phyloP scores from a whole-genome alignment of 1,140 invertebrate species.

The Trypoxylus dichotomus region DNA sequence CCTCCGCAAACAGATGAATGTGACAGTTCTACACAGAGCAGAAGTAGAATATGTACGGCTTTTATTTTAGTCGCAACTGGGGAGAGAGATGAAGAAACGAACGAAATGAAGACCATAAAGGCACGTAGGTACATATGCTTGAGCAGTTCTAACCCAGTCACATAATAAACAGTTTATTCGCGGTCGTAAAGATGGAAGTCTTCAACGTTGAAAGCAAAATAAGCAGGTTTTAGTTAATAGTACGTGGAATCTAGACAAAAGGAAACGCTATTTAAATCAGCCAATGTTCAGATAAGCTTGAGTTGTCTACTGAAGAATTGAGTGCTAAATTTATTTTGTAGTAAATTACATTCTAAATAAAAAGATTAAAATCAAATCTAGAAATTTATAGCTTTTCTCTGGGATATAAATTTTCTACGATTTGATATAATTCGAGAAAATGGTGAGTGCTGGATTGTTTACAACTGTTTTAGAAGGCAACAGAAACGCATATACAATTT shows the following conservation, averaged over 20 bases:
- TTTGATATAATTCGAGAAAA: no score
- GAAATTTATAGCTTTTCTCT: no score
- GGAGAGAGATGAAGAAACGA: not conserved
- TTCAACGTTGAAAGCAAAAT: not conserved
- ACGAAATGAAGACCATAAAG: not conserved
- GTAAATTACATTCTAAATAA: no score
- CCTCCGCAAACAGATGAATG: not conserved
- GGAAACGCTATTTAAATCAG: not conserved
- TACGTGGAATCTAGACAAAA: not conserved
- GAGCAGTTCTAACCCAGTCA: not conserved
- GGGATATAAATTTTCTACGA: no score
- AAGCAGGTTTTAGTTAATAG: constrained; percentile 1
- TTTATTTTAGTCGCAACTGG: not conserved
- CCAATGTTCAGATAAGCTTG: not conserved
- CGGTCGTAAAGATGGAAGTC: constrained; percentile 5
- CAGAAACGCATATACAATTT: no score
- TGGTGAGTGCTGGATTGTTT: no score
- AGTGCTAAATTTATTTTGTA: no score
- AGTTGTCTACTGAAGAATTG: no score
- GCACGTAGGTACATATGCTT: not conserved
- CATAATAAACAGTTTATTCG: constrained; percentile 7
- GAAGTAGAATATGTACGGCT: not conserved
- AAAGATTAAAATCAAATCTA: no score
- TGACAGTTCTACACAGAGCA: not conserved
- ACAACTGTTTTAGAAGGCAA: no score